Evolutionary conservation across 2,113 vertebrate genomes (phyloP).

Genomic region (Buteo buteo): DNA sequence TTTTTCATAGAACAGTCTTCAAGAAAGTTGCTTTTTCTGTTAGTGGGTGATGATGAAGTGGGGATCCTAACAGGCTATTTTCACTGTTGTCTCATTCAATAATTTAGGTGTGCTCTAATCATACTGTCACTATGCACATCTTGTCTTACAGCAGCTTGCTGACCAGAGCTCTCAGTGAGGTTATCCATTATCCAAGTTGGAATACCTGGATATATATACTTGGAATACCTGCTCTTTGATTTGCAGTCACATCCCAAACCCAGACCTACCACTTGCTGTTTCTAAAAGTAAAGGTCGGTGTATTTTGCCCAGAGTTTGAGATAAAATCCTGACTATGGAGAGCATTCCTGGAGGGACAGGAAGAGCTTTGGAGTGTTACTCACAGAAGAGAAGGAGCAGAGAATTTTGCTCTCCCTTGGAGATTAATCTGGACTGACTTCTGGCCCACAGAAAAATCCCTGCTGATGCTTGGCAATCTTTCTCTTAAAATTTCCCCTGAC

Average conservation of each 20-base stretch:
- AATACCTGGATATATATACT: background rate
- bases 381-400: background rate
- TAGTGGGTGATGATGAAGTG: background rate
- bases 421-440: background rate
- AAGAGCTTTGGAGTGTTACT: background rate
- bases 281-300: background rate
- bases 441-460: background rate
- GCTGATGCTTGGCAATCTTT: background rate
- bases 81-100: background rate
- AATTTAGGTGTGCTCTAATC: background rate
- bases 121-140: background rate
- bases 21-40: background rate
- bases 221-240: background rate
- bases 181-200: background rate
- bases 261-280: background rate
- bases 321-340: background rate
- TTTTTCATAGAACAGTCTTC: background rate
- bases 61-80: background rate
- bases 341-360: background rate
- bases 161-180: background rate
- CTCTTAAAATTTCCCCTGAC: background rate
- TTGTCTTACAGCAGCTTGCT: background rate
- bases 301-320: background rate
- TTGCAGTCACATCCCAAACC: background rate
- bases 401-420: background rate